Evolutionary conservation across 1,140 invertebrate genomes (phyloP), one percentile per base, ranked within the genome.

Genomic region (Ceratina australensis): DNA sequence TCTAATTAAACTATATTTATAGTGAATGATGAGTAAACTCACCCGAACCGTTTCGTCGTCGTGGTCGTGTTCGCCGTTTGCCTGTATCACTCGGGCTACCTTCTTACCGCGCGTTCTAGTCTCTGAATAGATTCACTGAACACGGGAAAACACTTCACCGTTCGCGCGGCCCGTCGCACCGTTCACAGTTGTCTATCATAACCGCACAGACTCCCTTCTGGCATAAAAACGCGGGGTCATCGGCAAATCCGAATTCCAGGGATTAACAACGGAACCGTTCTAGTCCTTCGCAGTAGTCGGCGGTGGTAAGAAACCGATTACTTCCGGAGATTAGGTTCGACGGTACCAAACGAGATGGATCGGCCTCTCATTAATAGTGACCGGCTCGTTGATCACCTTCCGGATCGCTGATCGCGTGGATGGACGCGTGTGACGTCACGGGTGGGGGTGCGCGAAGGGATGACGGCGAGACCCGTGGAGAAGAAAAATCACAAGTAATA

Each of bases 71-170:
- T 79, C 66, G 76, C 66, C 59, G 84, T 82, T 50, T 65, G 66
- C 74, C 42, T 81, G 81, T 84, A 85, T 89, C 74, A 79, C 78
- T 82, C 74, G 33, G 75, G 67, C 69, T 79, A 82, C 77, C 68
- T 80, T 69, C 79, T 84, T 24, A 24, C 49, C 86, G 75, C 59
- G 85, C 89, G 89, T 90, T 78, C 71, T 87, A 88, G 87, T 90
- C 88, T 86, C 89, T 88, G 78, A 59, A 72, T 81, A 83, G 16
- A 18, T 69, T 87, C 89, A 90, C 89, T 89, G 60, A 82, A 87
- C 88, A 89, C 87, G 69, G 80, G 60, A 65, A 42, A 61, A 75
- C 81, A 86, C 84, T 81, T 83, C 78, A 81, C 84, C 67, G 84
- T 81, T 86, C 82, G 59, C 54, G 73, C 56, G 69, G 33, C 60